Evolutionary conservation across 2,888 invertebrate species (phyloP), one percentile per base, ranked within the genome.

Genomic region (Cerceris ruficornis): DNA sequence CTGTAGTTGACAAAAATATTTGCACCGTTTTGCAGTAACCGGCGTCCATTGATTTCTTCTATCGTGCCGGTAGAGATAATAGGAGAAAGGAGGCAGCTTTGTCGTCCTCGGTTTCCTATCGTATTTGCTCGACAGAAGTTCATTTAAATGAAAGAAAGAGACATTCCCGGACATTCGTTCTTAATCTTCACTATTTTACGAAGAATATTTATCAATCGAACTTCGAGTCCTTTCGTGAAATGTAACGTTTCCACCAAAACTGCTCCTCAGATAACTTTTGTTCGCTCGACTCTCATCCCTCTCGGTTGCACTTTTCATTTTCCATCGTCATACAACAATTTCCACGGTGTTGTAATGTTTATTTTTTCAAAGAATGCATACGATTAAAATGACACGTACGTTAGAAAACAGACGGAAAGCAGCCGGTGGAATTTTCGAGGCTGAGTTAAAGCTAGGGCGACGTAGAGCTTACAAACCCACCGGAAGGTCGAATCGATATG

Each of bases 1-100:
- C 58, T 41, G 41, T 41, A n/a, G 41, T 58, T 58, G 58, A 41
- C 58, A 58, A 58, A 58, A 58, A 58, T 58, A 58, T 58, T 58
- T 58, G 58, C 41, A 41, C 41, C 39, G 41, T 41, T 58, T 58
- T 58, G 39, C 58, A 8, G 58, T 41, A n/a, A 41, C 9, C 41
- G 41, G n/a, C 55, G 7, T 39, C 28, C 41, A 58, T 58, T 58
- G 58, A 58, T 58, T 58, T 58, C 58, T 41, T 7, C 41, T 41
- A 41, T 41, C 41, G n/a, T 13, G 58, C 14, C n/a, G 41, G 13
- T 39, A 58, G 58, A 58, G n/a, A 2, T 11, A 50, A 55, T 17
- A 7, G 8, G 11, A 17, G 55, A 15, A 13, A 41, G 15, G 55
- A 15, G 17, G 9, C 55, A 15, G 52, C 28, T 28, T 28, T 8